Evolutionary conservation across 1,140 invertebrate genomes (phyloP).

Genomic region (Orchestia grillus): DNA sequence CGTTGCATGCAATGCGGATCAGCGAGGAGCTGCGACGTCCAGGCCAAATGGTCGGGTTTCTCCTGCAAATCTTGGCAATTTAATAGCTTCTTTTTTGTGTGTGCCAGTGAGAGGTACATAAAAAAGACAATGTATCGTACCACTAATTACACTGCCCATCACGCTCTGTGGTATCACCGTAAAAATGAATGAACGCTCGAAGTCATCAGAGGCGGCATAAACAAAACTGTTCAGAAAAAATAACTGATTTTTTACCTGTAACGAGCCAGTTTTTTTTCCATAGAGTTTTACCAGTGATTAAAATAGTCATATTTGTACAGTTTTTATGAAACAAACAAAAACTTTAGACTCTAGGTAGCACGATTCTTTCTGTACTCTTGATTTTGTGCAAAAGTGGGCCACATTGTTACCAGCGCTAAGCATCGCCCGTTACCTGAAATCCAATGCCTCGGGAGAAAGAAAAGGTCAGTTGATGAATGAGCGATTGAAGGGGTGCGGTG

Average conservation of each 20-base stretch:
- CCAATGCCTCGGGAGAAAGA: background rate
- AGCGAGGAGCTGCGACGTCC: background rate
- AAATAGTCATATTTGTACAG: too few species aligned
- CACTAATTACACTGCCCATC: background rate
- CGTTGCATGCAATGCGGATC: constrained; percentile 43
- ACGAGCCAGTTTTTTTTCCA: too few species aligned
- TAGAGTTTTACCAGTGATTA: too few species aligned
- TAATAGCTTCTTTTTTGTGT: background rate
- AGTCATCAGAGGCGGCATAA: background rate
- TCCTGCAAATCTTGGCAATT: constrained; percentile 13
- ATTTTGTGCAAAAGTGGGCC: too few species aligned
- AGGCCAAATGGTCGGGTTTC: constrained; percentile 8
- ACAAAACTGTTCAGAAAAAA: background rate
- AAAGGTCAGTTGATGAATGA: background rate
- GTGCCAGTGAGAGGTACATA: background rate
- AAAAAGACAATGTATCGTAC: constrained; percentile 3
- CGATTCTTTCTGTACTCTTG: too few species aligned
- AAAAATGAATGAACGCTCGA: constrained; percentile 1
- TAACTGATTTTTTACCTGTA: too few species aligned
- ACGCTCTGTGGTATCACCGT: background rate
- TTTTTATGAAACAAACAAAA: too few species aligned
- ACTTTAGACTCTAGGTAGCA: too few species aligned
- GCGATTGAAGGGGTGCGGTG: background rate
- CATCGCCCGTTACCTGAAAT: background rate
- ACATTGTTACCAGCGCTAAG: too few species aligned